Evolutionary conservation across 2,113 vertebrate species (phyloP).

Genomic region (Peromyscus polionotus): DNA sequence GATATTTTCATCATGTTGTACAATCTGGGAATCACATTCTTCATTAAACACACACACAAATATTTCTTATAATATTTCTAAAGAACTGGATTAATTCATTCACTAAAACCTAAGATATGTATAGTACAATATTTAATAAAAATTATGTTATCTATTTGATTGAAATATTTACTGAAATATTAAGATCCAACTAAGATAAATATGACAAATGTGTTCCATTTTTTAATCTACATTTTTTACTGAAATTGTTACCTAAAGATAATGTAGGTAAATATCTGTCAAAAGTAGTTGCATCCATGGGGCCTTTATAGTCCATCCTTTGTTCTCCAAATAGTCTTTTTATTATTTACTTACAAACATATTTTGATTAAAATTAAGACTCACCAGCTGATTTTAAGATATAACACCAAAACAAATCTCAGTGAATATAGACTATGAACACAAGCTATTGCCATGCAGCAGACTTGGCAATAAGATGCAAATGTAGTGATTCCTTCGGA

Average conservation of each 20-base stretch:
- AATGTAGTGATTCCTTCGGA: neutral
- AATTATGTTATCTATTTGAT: neutral
- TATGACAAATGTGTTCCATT: neutral
- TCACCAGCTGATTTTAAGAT: slow-evolving; percentile 12
- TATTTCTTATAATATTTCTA: neutral
- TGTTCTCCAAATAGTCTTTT: neutral
- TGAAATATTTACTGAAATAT: slow-evolving; percentile 1
- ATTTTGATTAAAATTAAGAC: slow-evolving; percentile 44
- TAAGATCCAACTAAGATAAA: neutral
- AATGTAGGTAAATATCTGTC: neutral
- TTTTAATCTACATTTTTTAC: neutral
- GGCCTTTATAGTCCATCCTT: neutral
- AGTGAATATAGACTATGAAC: neutral
- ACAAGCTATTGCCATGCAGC: neutral
- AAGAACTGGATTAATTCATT: neutral
- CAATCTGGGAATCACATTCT: neutral
- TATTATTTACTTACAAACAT: slow-evolving; percentile 1
- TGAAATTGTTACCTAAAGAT: neutral
- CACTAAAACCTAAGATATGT: neutral
- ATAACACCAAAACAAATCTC: neutral
- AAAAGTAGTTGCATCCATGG: neutral
- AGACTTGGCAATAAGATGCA: neutral
- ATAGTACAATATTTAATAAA: too few species aligned
- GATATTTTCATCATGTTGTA: neutral
- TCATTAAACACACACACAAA: neutral